phyloP scores from a whole-genome alignment of 2,888 invertebrate genomes.

The Drosophila conformis region DNA sequence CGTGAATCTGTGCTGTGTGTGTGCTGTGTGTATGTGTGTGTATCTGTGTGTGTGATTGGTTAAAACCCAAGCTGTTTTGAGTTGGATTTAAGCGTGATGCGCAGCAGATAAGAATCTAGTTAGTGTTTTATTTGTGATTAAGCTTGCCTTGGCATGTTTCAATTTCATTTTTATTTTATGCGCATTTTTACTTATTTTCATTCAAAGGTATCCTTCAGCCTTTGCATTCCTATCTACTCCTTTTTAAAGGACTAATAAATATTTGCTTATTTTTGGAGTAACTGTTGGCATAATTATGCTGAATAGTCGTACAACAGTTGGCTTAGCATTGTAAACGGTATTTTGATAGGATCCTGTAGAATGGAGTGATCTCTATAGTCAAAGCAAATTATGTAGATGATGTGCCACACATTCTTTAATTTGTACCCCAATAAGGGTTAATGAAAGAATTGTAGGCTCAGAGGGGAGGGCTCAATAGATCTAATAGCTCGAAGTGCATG shows the following conservation, averaged over 20 bases:
- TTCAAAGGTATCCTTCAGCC: not conserved
- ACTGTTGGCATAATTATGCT: not conserved
- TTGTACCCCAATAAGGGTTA: not conserved
- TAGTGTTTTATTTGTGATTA: not conserved
- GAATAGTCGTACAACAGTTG: not conserved
- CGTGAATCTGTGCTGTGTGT: not conserved
- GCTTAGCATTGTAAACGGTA: not conserved
- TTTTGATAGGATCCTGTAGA: accelerated
- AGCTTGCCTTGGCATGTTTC: not conserved
- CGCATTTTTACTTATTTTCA: not conserved
- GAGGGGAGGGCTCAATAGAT: not conserved
- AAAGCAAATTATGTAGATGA: not conserved
- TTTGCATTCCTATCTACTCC: too few relatives aligned
- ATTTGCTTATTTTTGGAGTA: too few relatives aligned
- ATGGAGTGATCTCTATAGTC: not conserved
- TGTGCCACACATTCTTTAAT: not conserved
- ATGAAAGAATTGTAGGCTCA: not conserved
- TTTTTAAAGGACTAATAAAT: too few relatives aligned
- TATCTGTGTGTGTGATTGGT: not conserved
- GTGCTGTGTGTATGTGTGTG: not conserved
- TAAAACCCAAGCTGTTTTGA: not conserved
- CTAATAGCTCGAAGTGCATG: not conserved
- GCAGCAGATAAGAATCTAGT: constrained; percentile 1
- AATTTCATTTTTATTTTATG: not conserved
- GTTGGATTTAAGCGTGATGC: not conserved